Evolutionary conservation across 2,888 invertebrate species (phyloP).

Genomic region (Labia minor): DNA sequence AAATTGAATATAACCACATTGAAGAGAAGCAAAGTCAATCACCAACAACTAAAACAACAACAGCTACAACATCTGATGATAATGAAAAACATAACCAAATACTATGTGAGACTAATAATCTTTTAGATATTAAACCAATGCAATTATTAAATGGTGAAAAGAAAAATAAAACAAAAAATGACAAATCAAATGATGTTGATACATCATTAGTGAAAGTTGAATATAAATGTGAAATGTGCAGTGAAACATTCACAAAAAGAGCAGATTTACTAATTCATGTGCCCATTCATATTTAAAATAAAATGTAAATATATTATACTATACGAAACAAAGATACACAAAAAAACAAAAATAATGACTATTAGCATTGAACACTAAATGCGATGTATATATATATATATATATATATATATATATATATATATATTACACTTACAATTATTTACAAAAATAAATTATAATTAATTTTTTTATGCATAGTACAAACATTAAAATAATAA

Average conservation of each 20-base stretch:
- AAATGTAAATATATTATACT: neutral
- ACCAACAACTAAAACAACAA: neutral
- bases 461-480: too few relatives aligned
- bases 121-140: too few relatives aligned
- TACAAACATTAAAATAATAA: too few relatives aligned
- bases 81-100: too few relatives aligned
- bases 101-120: too few relatives aligned
- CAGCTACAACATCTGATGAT: neutral
- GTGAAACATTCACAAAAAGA: slow-evolving; percentile 59
- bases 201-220: slow-evolving; percentile 29
- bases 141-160: too few relatives aligned
- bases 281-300: slow-evolving; percentile 61
- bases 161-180: too few relatives aligned
- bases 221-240: slow-evolving; percentile 75
- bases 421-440: too few relatives aligned
- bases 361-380: too few relatives aligned
- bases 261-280: slow-evolving; percentile 66
- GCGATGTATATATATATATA: neutral
- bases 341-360: neutral
- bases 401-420: too few relatives aligned
- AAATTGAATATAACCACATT: neutral
- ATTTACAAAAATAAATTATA: too few relatives aligned
- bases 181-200: neutral
- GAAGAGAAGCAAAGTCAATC: neutral
- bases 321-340: too few relatives aligned